Evolutionary conservation across 2,113 vertebrate genomes (phyloP).

Genomic region (Oxygymnocypris stewartii): DNA sequence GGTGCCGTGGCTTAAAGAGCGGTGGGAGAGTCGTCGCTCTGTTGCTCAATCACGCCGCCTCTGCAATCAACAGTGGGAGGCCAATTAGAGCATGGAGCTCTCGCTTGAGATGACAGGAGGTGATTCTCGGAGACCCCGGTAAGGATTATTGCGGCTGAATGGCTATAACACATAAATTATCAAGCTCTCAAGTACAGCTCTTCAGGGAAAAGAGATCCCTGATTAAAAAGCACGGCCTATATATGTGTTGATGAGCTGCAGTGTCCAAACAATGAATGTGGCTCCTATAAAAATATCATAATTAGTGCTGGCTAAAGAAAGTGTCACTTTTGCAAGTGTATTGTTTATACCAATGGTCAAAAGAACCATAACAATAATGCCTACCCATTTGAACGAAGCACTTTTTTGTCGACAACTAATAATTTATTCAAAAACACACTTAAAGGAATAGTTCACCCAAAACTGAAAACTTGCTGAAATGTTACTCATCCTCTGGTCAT

Average conservation of each 20-base stretch:
- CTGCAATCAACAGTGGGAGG: slow-evolving; percentile 62
- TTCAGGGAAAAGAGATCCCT: slow-evolving; percentile 22
- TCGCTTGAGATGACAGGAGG: slow-evolving; percentile 50
- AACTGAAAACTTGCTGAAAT: background rate
- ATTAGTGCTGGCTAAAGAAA: background rate
- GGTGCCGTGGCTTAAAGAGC: slow-evolving; percentile 29
- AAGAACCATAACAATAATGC: no score
- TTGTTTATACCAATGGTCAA: background rate
- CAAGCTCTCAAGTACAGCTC: slow-evolving; percentile 36
- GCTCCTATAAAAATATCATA: background rate
- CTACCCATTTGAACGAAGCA: background rate
- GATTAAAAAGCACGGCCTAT: slow-evolving; percentile 32
- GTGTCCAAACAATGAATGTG: background rate
- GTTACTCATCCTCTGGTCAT: background rate
- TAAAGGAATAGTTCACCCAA: background rate
- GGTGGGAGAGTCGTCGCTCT: slow-evolving; percentile 54
- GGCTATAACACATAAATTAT: slow-evolving; percentile 41
- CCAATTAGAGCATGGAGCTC: slow-evolving; percentile 62
- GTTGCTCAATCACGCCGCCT: slow-evolving; percentile 64
- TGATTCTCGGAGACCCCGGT: slow-evolving; percentile 25
- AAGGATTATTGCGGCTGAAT: slow-evolving; percentile 40
- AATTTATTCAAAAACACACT: background rate
- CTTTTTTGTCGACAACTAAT: background rate
- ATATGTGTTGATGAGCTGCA: slow-evolving; percentile 9
- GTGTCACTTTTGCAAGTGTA: background rate